Percentiles rank a stretch among this genome's conserved stretches.
These are phyloP conservation scores for Platichthys stellatus DNA, from an alignment of 2,113 vertebrate genomes.

Conservation along the genomic window DNA sequence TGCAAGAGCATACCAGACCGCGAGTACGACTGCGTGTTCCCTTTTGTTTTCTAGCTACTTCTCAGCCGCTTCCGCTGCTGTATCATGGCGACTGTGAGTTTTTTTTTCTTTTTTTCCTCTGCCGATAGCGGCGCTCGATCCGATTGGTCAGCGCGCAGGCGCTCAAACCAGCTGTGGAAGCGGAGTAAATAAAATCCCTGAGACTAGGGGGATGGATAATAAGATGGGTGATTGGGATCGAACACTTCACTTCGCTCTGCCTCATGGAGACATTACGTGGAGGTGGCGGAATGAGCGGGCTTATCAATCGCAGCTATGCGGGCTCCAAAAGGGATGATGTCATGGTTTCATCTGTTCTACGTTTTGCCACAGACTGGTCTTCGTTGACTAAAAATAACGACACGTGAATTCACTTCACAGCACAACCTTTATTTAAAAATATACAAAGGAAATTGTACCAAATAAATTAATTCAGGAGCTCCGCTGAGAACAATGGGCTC, in stretches of 20 bases:
- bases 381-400: background rate
- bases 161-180: constrained; percentile 75
- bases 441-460: background rate
- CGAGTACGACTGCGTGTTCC: constrained; percentile 83
- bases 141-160: constrained; percentile 67
- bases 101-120: constrained; percentile 56
- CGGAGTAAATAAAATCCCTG: constrained; percentile 54
- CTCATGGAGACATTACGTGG: background rate
- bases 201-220: background rate
- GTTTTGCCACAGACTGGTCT: background rate
- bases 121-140: constrained; percentile 71
- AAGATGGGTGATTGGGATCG: background rate
- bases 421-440: constrained; percentile 14
- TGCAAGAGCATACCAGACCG: constrained; percentile 86
- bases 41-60: constrained; percentile 87
- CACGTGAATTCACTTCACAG: background rate
- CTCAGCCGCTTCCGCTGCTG: constrained; percentile 81
- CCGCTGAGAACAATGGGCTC: background rate
- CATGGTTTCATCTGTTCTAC: constrained; percentile 1
- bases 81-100: constrained; percentile 87
- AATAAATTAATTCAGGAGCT: constrained; percentile 2
- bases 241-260: background rate
- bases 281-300: background rate
- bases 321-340: background rate
- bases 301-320: background rate